phyloP scores from a whole-genome alignment of 1,140 invertebrate species.

The Dolichoris vasculosae region DNA sequence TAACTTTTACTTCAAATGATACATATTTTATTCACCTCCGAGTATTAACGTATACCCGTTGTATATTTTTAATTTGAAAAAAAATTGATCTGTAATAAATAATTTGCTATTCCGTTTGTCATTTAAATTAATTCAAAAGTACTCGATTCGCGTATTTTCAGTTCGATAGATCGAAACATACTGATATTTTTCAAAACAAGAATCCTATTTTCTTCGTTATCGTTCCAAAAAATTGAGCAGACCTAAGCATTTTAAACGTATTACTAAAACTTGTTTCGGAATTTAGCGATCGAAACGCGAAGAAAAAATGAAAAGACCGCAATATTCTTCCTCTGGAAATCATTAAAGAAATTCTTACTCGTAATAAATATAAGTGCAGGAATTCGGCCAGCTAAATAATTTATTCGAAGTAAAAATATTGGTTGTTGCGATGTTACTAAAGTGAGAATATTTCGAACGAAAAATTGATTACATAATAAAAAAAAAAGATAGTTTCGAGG shows the following conservation, averaged over 20 bases:
- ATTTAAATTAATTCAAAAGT: neutral
- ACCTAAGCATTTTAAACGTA: neutral
- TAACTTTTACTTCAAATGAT: no score
- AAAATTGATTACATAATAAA: no score
- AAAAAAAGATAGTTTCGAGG: no score
- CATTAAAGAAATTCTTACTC: neutral
- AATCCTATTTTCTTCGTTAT: neutral
- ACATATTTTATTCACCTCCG: no score
- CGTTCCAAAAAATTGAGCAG: neutral
- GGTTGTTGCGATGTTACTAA: neutral
- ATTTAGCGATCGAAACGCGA: neutral
- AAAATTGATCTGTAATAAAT: no score
- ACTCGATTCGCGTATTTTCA: neutral
- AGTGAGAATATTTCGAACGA: neutral
- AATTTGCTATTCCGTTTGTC: no score
- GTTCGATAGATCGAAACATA: neutral
- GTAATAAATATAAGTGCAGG: neutral
- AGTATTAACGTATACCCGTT: no score
- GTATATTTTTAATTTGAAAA: no score
- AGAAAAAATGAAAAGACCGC: constrained; percentile 9
- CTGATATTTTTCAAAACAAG: neutral
- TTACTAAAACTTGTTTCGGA: neutral
- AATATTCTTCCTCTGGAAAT: neutral
- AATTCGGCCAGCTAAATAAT: neutral
- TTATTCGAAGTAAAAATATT: neutral